Percentiles rank a stretch among this genome's conserved stretches.
Conservation (phyloP, 2,113 vertebrate species). For the Pluvianellus socialis region DNA sequence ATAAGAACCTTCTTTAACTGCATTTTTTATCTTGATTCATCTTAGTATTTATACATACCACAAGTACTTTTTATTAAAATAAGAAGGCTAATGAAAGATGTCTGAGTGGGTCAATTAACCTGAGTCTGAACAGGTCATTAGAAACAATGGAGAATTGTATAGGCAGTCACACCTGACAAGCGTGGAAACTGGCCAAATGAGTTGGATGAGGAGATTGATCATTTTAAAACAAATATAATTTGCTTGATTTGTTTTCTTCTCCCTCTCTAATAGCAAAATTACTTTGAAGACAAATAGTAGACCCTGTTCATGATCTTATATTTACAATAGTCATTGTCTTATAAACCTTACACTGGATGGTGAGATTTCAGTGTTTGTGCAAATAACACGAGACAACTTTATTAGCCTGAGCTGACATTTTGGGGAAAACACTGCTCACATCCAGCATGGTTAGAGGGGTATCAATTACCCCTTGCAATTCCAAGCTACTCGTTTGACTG, state of each 20-base stretch:
- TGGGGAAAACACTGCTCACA: neutral
- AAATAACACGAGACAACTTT: neutral
- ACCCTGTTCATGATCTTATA: conserved; percentile 9
- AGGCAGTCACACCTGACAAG: neutral
- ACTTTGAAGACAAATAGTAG: conserved; percentile 46
- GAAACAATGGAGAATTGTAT: conserved; percentile 27
- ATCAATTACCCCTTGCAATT: neutral
- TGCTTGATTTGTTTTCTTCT: conserved; percentile 55
- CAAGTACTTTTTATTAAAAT: conserved; percentile 60
- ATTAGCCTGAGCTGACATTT: neutral
- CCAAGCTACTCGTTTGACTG: neutral
- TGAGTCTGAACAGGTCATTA: neutral
- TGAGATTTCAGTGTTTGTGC: neutral
- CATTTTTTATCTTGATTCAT: conserved; percentile 60
- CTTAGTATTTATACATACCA: conserved; percentile 25
- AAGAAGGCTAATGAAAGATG: conserved; percentile 53
- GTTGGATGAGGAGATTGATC: conserved; percentile 21
- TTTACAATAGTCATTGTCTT: conserved; percentile 25
- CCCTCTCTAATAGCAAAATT: conserved; percentile 27
- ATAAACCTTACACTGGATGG: neutral
- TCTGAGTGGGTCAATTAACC: conserved; percentile 62
- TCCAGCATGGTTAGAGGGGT: neutral
- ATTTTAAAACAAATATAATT: conserved; percentile 66
- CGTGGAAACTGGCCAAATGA: conserved; percentile 10
- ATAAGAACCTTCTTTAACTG: conserved; percentile 36